Evolutionary conservation across 2,797 vertebrate species (phyloP).

Genomic region (Huso huso): DNA sequence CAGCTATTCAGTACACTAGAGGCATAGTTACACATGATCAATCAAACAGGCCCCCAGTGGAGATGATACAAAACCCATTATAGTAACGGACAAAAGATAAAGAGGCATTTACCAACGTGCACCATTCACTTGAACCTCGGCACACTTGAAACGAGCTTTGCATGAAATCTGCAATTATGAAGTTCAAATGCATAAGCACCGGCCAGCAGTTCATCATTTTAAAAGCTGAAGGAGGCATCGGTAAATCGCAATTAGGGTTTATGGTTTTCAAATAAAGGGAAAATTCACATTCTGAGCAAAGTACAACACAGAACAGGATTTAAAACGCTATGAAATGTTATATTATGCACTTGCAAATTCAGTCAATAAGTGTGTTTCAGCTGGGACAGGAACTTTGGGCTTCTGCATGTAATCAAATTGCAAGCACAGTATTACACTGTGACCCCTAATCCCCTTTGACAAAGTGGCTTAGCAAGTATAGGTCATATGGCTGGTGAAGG

Average conservation of each 20-base stretch:
- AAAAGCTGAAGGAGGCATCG: too few species aligned
- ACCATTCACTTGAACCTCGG: background rate
- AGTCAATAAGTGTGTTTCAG: background rate
- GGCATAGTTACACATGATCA: background rate
- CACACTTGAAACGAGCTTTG: background rate
- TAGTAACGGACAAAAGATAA: background rate
- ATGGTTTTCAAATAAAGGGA: too few species aligned
- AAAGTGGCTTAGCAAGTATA: slow-evolving; percentile 65
- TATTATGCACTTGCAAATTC: too few species aligned
- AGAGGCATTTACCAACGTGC: background rate
- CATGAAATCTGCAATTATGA: background rate
- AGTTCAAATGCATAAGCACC: background rate
- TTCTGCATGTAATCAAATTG: slow-evolving; percentile 54
- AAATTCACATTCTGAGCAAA: too few species aligned
- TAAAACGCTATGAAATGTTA: too few species aligned
- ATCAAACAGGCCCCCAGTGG: background rate
- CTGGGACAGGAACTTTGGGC: slow-evolving; percentile 36
- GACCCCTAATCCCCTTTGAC: slow-evolving; percentile 67
- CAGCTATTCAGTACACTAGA: background rate
- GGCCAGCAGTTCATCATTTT: too few species aligned
- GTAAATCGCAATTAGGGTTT: too few species aligned
- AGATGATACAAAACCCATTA: background rate
- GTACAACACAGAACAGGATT: too few species aligned
- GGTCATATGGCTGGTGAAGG: slow-evolving; percentile 59
- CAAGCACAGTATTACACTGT: slow-evolving; percentile 48